Conservation (phyloP, 2,888 invertebrate species). For the Xestia rhomboidea region DNA sequence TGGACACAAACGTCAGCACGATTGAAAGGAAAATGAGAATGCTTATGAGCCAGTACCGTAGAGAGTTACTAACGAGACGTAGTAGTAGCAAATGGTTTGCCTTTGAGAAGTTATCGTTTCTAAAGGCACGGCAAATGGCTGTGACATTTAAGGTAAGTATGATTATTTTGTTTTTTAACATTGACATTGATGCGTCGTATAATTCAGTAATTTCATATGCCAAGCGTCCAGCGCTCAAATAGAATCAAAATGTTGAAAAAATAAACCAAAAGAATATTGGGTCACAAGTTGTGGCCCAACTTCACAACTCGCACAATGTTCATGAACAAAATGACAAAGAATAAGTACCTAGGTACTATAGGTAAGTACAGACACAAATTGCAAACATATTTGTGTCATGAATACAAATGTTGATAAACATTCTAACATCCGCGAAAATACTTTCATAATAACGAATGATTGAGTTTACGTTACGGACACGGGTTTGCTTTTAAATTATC, state of each 20-base stretch:
- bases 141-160: conserved; percentile 38
- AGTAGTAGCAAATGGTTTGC: conserved; percentile 46
- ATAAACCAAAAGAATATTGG: background rate
- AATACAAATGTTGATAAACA: conserved; percentile 39
- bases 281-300: background rate
- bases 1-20: conserved; percentile 18
- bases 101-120: conserved; percentile 33
- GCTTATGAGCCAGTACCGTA: conserved; percentile 38
- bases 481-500: background rate
- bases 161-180: conserved; percentile 1
- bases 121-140: conserved; percentile 19
- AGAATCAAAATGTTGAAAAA: background rate
- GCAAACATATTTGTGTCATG: conserved; percentile 30
- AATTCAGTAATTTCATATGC: background rate
- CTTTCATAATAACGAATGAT: background rate
- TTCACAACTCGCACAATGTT: background rate
- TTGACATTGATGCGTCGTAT: background rate
- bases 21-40: conserved; percentile 46
- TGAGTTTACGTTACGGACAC: background rate
- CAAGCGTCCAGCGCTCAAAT: background rate
- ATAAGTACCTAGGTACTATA: background rate
- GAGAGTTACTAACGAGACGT: conserved; percentile 30
- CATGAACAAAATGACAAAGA: background rate
- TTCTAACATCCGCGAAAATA: background rate
- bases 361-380: conserved; percentile 3